A percentile compares a stretch with the other conserved stretches of the same genome.
Evolutionary conservation across 2,888 invertebrate species (phyloP).

Genomic region (Oscheius sp.): DNA sequence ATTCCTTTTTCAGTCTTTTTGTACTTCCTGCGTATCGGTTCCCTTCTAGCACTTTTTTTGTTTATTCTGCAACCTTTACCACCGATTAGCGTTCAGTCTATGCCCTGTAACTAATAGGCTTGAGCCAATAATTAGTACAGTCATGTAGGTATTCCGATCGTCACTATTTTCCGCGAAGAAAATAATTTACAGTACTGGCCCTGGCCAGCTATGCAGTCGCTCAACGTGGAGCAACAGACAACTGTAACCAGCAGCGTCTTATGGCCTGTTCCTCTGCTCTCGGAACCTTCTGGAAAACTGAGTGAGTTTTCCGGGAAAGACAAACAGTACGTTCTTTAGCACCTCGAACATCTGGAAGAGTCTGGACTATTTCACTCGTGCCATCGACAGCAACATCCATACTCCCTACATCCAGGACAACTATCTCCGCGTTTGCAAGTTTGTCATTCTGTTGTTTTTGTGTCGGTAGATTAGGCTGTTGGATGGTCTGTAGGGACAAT

Average conservation of each 20-base stretch:
- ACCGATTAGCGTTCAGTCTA: too few species aligned
- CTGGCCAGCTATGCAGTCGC: background rate
- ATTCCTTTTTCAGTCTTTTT: too few species aligned
- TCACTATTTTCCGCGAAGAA: too few species aligned
- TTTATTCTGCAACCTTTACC: too few species aligned
- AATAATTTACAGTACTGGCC: background rate
- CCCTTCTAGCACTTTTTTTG: too few species aligned
- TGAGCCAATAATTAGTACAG: too few species aligned
- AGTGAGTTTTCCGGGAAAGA: conserved; percentile 35
- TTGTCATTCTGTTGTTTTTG: conserved; percentile 5
- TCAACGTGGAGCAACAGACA: conserved; percentile 40
- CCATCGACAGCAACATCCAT: conserved; percentile 42
- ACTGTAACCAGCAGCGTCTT: conserved; percentile 42
- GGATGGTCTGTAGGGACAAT: too few species aligned
- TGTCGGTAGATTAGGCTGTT: background rate
- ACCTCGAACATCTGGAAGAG: conserved; percentile 36
- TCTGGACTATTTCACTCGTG: conserved; percentile 37
- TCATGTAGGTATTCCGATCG: too few species aligned
- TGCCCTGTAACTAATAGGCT: too few species aligned
- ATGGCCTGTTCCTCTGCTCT: conserved; percentile 40
- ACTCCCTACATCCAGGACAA: conserved; percentile 47
- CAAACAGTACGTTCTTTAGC: conserved; percentile 10
- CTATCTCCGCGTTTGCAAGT: conserved; percentile 55
- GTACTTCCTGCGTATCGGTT: too few species aligned
- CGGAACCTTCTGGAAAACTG: conserved; percentile 45